Conservation (phyloP, 2,888 invertebrate species). For the Standfussiana lucernea region DNA sequence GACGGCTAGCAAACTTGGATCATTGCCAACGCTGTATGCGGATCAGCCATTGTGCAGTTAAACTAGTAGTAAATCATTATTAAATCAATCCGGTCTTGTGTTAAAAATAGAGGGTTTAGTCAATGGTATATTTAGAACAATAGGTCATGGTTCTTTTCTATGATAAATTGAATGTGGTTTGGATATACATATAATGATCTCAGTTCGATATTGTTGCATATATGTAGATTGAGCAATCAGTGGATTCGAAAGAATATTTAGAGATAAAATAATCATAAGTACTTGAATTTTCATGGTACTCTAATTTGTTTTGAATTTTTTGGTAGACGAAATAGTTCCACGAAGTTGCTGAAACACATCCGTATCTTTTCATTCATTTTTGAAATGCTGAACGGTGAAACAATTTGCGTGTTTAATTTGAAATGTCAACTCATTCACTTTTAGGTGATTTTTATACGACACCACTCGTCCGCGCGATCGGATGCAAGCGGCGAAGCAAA, state of each 20-base stretch:
- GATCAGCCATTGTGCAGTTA: conserved; percentile 37
- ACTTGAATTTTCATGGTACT: neutral
- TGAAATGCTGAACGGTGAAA: neutral
- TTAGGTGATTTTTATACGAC: neutral
- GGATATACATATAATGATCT: neutral
- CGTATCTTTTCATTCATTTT: conserved; percentile 5
- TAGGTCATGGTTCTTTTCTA: conserved; percentile 51
- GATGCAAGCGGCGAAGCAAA: neutral
- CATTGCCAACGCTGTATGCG: conserved; percentile 54
- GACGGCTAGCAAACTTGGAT: conserved; percentile 58
- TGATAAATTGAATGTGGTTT: conserved; percentile 19
- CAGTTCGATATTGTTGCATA: neutral
- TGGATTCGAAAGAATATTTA: neutral
- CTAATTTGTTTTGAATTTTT: neutral
- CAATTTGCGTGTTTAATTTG: neutral
- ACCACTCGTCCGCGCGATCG: neutral
- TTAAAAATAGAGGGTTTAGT: conserved; percentile 46
- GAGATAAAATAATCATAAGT: neutral
- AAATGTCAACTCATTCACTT: neutral
- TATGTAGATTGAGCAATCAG: neutral
- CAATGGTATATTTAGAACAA: conserved; percentile 37
- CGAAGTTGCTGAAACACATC: neutral
- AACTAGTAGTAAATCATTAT: conserved; percentile 53
- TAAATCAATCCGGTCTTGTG: conserved; percentile 40
- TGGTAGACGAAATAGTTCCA: neutral